These are phyloP conservation scores for Drosophila navojoa DNA, from an alignment of 1,140 invertebrate species.

Conservation along the genomic window DNA sequence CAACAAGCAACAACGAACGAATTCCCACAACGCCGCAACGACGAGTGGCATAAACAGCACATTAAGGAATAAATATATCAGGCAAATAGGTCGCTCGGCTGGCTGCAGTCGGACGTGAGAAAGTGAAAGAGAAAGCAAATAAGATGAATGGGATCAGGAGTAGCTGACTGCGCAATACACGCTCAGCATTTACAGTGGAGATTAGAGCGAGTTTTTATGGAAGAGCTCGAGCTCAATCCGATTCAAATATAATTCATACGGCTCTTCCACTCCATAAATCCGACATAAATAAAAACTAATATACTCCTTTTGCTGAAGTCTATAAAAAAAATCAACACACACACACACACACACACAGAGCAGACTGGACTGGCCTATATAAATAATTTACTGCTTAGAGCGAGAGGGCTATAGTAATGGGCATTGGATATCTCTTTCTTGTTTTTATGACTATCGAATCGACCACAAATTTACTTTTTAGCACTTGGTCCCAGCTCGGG, in stretches of 20 bases:
- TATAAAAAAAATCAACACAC: neutral
- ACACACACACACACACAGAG: too few relatives aligned
- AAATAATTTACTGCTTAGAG: conserved; percentile 42
- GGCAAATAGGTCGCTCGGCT: conserved; percentile 44
- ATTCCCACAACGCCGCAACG: conserved; percentile 48
- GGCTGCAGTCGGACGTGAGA: neutral
- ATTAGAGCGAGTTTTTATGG: too few relatives aligned
- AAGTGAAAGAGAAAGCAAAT: conserved; percentile 1
- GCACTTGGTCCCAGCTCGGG: conserved; percentile 75
- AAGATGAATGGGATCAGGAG: neutral
- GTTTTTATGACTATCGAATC: conserved; percentile 81
- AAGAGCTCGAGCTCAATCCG: too few relatives aligned
- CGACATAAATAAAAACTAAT: neutral
- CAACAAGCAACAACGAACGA: conserved; percentile 37
- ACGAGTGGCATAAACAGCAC: conserved; percentile 70
- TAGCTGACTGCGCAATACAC: neutral
- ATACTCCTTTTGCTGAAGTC: neutral
- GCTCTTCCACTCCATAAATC: too few relatives aligned
- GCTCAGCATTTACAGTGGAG: neutral
- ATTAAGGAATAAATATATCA: conserved; percentile 77
- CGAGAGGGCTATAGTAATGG: conserved; percentile 16
- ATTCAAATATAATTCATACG: too few relatives aligned
- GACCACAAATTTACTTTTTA: conserved; percentile 83
- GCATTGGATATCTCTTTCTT: conserved; percentile 44
- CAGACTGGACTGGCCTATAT: conserved; percentile 38